phyloP scores from a whole-genome alignment of 1,140 invertebrate genomes.

The Copidosoma floridanum region DNA sequence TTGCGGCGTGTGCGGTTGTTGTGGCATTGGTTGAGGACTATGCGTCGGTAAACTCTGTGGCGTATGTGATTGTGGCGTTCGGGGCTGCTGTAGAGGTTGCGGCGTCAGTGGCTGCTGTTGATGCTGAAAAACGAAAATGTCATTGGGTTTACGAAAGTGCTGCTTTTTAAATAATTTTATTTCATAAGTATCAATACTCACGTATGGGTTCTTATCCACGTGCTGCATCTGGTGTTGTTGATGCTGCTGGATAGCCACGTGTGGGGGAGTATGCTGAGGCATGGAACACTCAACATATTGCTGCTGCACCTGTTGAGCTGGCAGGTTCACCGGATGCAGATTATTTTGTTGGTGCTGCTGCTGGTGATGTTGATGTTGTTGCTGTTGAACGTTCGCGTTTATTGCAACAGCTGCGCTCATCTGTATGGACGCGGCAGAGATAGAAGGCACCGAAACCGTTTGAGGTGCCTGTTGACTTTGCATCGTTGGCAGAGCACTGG shows the following conservation, averaged over 20 bases:
- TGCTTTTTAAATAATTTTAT: too few relatives aligned
- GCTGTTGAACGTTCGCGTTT: slow-evolving; percentile 14
- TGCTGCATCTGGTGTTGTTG: slow-evolving; percentile 24
- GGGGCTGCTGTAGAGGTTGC: slow-evolving; percentile 48
- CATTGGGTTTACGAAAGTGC: too few relatives aligned
- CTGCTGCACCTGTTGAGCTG: slow-evolving; percentile 12
- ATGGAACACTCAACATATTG: slow-evolving; percentile 50
- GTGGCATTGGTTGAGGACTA: slow-evolving; percentile 50
- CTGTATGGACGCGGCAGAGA: neutral
- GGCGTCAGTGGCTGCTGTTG: slow-evolving; percentile 47
- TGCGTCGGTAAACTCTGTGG: slow-evolving; percentile 49
- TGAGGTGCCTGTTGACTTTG: slow-evolving; percentile 24
- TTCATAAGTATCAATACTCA: too few relatives aligned
- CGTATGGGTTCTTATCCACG: slow-evolving; percentile 23
- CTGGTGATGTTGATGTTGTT: slow-evolving; percentile 34
- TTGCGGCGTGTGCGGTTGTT: slow-evolving; percentile 57
- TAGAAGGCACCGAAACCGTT: slow-evolving; percentile 7
- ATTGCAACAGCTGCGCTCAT: slow-evolving; percentile 13
- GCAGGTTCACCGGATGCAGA: slow-evolving; percentile 20
- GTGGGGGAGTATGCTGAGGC: slow-evolving; percentile 44
- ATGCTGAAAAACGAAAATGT: slow-evolving; percentile 28
- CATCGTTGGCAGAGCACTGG: slow-evolving; percentile 50
- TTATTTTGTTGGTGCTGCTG: slow-evolving; percentile 43
- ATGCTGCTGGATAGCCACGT: slow-evolving; percentile 42
- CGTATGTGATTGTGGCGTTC: slow-evolving; percentile 49